phyloP scores from a whole-genome alignment of 92 coral and sea anemone genomes.

The Actinernus sp. region DNA sequence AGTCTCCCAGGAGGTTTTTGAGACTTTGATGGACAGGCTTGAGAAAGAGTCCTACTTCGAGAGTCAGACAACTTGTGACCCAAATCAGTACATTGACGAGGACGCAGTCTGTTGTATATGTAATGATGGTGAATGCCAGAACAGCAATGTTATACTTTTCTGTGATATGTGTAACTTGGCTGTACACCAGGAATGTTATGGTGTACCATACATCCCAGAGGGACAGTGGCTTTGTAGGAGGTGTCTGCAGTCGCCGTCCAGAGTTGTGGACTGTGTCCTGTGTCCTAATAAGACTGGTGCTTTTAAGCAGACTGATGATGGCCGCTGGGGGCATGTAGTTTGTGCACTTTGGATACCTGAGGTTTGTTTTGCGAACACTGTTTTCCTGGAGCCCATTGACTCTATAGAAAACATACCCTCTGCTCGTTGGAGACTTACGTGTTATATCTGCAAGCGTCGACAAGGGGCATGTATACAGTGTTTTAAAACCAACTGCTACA shows the following conservation, averaged over 20 bases:
- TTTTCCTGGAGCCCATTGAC: constrained; percentile 98
- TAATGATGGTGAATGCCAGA: constrained; percentile 99
- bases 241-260: constrained; percentile 98
- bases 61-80: constrained; percentile 96
- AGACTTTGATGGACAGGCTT: constrained; percentile 94
- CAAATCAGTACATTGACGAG: constrained; percentile 98
- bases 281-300: constrained; percentile 99
- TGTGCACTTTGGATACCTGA: constrained; percentile 99
- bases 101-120: constrained; percentile 99
- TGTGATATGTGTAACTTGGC: constrained; percentile 99
- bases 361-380: constrained; percentile 99
- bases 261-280: constrained; percentile 96
- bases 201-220: constrained; percentile 99
- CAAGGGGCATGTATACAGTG: constrained; percentile 99
- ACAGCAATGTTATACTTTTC: constrained; percentile 97
- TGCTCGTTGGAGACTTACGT: constrained; percentile 96
- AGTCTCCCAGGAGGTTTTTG: constrained; percentile 99
- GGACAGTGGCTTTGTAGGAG: constrained; percentile 99
- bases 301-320: constrained; percentile 98
- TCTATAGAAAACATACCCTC: constrained; percentile 97
- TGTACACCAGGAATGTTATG: constrained; percentile 99
- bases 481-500: constrained; percentile 98
- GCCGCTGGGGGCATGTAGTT: constrained; percentile 98
- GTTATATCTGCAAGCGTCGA: constrained; percentile 96
- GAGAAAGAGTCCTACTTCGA: constrained; percentile 98